Base-by-base conservation (phyloP, 1,140 invertebrate genomes). In the Zaprionus taronus region DNA sequence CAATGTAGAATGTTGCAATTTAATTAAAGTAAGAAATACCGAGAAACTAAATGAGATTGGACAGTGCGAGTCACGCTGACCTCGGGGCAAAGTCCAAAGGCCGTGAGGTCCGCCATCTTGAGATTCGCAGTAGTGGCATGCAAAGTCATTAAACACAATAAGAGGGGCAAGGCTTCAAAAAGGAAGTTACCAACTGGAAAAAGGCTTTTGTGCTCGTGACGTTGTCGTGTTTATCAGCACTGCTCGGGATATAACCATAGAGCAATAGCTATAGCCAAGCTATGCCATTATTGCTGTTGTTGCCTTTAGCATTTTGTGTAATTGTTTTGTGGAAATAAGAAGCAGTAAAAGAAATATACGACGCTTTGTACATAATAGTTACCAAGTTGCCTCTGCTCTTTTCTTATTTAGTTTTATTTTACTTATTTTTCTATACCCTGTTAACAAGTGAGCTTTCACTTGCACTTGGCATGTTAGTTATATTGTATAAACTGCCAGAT, bases 141-240 rank as follows among this genome's bases (percentile, higher is more conserved):
- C 81, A 73, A 85, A 85, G 86, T 82, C 82, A 85, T 89, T 91
- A 89, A 90, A 85, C 79, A 89, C 67, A 58, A 58, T 70, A 81
- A 81, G 79, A 76, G 72, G 77, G 79, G 75, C 68, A 83, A 67
- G 83, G 70, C 61, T 77, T 65, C 47, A 65, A 49, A 68, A 66
- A 68, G 81, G 63, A 90, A 84, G 68, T 87, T 79, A 36, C 57
- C 65, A 71, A 61, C 36, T 63, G 64, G 38, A 61, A 44, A 76
- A 67, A 53, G 80, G 60, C 57, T 78, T 80, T 79, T 77, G 64
- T 66, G 60, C 61, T 70, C 82, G 81, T 85, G 85, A 85, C 64
- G 81, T 90, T 89, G 76, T 85, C 85, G 85, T 82, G 85, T 90
- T 89, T 85, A 85, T 89, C 85, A 89, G 81, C n/a, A 34, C 41